Evolutionary conservation across 2,888 invertebrate genomes (phyloP).

Genomic region (Sphaerophoria rueppellii): DNA sequence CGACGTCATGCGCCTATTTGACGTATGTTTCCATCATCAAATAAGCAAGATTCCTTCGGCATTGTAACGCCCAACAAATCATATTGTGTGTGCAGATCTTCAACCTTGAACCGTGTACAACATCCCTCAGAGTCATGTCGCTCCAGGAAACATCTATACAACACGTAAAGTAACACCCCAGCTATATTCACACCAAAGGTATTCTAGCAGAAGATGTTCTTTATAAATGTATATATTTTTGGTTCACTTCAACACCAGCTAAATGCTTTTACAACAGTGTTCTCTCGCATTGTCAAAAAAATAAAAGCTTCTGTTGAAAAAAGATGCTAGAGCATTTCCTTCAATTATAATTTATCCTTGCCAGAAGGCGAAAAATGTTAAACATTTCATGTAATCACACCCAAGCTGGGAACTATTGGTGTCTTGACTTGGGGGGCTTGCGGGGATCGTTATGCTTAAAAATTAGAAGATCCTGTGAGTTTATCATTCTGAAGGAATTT

Average conservation of each 20-base stretch:
- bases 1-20: conserved; percentile 23
- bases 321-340: conserved; percentile 27
- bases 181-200: conserved; percentile 2
- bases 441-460: conserved; percentile 4
- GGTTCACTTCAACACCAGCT: neutral
- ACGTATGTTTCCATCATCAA: conserved; percentile 15
- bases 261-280: neutral
- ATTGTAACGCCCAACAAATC: conserved; percentile 22
- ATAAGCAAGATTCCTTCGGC: conserved; percentile 1
- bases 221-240: neutral
- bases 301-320: conserved; percentile 21
- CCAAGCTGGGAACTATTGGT: neutral
- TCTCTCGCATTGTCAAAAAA: neutral
- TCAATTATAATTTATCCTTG: conserved; percentile 56
- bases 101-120: conserved; percentile 32
- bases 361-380: conserved; percentile 43
- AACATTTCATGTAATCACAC: conserved; percentile 57
- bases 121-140: conserved; percentile 14
- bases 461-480: conserved; percentile 18
- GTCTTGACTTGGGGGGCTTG: neutral
- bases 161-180: conserved; percentile 5
- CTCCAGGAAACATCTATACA: conserved; percentile 32
- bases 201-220: conserved; percentile 5
- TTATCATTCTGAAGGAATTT: conserved; percentile 21
- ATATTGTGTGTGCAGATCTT: conserved; percentile 14